A percentile compares a stretch with the other conserved stretches of the same genome.
Evolutionary conservation across 2,113 vertebrate species (phyloP).

Genomic region (Poeciliopsis turrubarensis): DNA sequence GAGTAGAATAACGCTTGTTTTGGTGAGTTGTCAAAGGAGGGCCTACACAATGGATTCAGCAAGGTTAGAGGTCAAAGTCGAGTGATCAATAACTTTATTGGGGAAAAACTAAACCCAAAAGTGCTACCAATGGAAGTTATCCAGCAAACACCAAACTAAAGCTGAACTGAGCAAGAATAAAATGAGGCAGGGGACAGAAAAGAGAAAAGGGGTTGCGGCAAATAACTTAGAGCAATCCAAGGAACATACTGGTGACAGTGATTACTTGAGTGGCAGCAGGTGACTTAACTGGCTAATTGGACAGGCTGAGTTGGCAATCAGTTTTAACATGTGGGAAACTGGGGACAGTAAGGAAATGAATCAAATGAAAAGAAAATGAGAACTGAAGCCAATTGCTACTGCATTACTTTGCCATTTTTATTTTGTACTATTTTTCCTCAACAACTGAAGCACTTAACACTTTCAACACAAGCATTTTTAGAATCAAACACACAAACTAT

Average conservation of each 20-base stretch:
- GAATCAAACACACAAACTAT: not conserved
- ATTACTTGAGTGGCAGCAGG: not conserved
- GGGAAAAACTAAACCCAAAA: not conserved
- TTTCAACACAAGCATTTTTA: not conserved
- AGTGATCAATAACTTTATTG: constrained; percentile 3
- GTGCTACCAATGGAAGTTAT: not conserved
- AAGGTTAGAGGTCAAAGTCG: not conserved
- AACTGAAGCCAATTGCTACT: not conserved
- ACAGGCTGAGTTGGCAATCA: not conserved
- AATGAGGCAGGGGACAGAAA: not conserved
- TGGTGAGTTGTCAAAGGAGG: not conserved
- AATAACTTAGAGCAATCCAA: not conserved
- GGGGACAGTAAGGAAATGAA: not conserved
- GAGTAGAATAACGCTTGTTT: not conserved
- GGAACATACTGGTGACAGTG: not conserved
- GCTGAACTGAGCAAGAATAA: not conserved
- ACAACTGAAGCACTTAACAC: not conserved
- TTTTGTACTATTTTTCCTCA: not conserved
- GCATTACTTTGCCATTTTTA: not conserved
- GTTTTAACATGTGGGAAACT: not conserved
- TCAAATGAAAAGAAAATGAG: not conserved
- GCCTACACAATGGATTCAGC: not conserved
- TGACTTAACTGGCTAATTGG: not conserved
- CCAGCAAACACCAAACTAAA: not conserved
- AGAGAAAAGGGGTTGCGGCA: not conserved